Evolutionary conservation across 2,888 invertebrate species (phyloP).

Genomic region (Cordilura impudica): DNA sequence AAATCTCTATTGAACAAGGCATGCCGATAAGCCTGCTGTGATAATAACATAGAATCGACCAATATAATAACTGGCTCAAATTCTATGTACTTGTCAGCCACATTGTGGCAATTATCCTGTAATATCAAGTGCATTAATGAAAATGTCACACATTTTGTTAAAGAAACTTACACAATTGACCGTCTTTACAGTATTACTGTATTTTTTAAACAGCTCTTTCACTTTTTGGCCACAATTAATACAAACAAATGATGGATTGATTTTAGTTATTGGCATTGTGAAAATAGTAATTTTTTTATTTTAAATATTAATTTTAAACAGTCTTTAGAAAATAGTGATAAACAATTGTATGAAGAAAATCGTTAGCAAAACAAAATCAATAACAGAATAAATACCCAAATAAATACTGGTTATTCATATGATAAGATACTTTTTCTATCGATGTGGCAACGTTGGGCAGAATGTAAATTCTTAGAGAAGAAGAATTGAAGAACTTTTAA

Average conservation of each 20-base stretch:
- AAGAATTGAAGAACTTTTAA: constrained; percentile 39
- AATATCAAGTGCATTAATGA: constrained; percentile 72
- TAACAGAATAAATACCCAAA: neutral
- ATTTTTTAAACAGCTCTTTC: constrained; percentile 83
- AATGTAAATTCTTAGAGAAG: too few relatives aligned
- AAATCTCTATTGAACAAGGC: constrained; percentile 89
- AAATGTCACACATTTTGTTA: neutral
- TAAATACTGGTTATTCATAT: neutral
- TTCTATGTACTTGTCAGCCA: constrained; percentile 94
- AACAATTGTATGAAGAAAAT: neutral
- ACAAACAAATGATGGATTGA: constrained; percentile 77
- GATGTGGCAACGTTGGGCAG: neutral
- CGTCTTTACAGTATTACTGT: constrained; percentile 85
- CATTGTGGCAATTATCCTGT: constrained; percentile 86
- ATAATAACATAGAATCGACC: constrained; percentile 90
- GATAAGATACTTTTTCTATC: neutral
- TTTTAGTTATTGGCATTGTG: constrained; percentile 19
- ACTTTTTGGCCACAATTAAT: constrained; percentile 84
- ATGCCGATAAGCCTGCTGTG: constrained; percentile 90
- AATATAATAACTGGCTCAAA: constrained; percentile 92
- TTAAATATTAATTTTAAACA: neutral
- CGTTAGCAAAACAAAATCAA: constrained; percentile 22
- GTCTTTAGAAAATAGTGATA: neutral
- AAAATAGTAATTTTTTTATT: neutral
- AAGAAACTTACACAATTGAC: constrained; percentile 84